Conservation (phyloP, 2,113 vertebrate species). For the Martes martes region DNA sequence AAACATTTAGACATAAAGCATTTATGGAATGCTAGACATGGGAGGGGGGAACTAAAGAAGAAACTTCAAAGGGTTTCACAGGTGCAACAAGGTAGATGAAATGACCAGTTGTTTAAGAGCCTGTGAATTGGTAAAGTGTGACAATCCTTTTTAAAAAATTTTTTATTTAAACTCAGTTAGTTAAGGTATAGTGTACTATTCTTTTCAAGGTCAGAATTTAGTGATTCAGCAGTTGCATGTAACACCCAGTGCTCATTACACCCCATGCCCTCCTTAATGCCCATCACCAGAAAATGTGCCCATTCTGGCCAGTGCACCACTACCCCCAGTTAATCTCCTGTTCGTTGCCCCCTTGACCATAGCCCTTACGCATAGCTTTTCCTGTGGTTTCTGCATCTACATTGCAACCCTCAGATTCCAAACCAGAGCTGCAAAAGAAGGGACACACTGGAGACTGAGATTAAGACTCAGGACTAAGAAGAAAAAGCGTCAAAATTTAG, state of each 20-base stretch:
- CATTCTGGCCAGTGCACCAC: background rate
- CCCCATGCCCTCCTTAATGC: background rate
- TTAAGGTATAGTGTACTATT: background rate
- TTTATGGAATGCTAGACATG: background rate
- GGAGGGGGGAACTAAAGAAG: background rate
- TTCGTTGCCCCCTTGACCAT: background rate
- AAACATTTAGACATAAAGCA: background rate
- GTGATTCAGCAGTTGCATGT: background rate
- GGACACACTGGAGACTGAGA: background rate
- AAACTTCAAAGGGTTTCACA: background rate
- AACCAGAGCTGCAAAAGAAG: constrained; percentile 17
- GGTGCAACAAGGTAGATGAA: background rate
- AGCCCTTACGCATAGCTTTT: background rate
- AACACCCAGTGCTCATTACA: background rate
- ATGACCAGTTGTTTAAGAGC: background rate
- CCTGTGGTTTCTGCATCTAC: background rate
- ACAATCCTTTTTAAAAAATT: background rate
- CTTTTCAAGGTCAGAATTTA: background rate
- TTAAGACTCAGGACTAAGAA: background rate
- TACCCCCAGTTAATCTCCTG: background rate
- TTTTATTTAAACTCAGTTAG: background rate
- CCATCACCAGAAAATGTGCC: background rate
- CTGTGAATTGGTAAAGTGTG: background rate
- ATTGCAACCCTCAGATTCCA: background rate
- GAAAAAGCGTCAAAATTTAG: background rate